These are phyloP conservation scores for Apantesis nais DNA, from an alignment of 2,888 invertebrate species.

Conservation along the genomic window DNA sequence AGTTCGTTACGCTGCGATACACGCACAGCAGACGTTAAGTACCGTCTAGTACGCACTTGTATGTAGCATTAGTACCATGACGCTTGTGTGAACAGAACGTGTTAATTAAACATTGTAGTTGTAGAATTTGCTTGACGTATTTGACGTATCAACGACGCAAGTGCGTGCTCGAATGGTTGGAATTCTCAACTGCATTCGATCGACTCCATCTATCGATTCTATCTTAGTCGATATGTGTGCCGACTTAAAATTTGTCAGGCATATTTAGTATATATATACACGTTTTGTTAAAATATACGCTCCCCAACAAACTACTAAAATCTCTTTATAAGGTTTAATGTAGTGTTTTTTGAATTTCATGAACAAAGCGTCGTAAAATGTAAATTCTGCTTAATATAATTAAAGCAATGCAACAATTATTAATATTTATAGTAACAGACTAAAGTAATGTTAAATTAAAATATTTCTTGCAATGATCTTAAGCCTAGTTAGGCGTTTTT, in stretches of 20 bases:
- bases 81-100: constrained; percentile 40
- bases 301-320: constrained; percentile 31
- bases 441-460: constrained; percentile 54
- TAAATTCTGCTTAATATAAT: constrained; percentile 38
- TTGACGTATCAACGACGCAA: constrained; percentile 29
- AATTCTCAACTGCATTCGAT: constrained; percentile 40
- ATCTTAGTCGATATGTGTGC: constrained; percentile 41
- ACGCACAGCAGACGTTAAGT: constrained; percentile 32
- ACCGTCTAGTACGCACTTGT: constrained; percentile 44
- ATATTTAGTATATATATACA: constrained; percentile 34
- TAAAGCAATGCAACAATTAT: constrained; percentile 50
- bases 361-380: constrained; percentile 35
- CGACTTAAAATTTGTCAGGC: constrained; percentile 34
- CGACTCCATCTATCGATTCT: constrained; percentile 47
- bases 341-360: constrained; percentile 44
- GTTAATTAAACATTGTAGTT: constrained; percentile 30
- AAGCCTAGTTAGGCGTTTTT: constrained; percentile 44
- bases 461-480: constrained; percentile 51
- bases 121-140: constrained; percentile 44
- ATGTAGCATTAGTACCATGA: constrained; percentile 42
- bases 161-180: constrained; percentile 43
- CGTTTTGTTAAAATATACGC: constrained; percentile 26
- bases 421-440: constrained; percentile 45
- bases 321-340: constrained; percentile 36
- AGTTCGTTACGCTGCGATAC: constrained; percentile 46